Base-by-base conservation (phyloP, 2,113 vertebrate genomes). In the Emydocephalus ijimae region DNA sequence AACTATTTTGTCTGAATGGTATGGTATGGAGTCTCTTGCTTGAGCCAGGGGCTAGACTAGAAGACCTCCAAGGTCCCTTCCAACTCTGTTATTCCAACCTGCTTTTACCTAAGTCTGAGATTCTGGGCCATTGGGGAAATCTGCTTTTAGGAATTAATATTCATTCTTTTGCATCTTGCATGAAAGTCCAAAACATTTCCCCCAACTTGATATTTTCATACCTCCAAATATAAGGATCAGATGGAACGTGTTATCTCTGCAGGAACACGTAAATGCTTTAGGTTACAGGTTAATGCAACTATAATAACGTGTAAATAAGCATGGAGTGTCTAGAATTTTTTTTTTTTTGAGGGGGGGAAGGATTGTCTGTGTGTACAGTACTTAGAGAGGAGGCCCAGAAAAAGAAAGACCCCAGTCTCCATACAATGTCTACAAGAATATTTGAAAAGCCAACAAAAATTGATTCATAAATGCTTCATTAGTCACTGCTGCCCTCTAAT, bases 401-500 rank as follows among this genome's bases (percentile, higher is more conserved):
- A 50, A 1, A 86, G 45, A 64, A 61, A 90, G 55, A 90, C n/a
- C 23, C 34, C 8, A 5, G 56, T 86, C 29, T 59, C 69, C 34
- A 11, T 12, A 7, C 88, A 50, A 89, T 89, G 81, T 59, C 18
- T 43, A 61, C 85, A 39, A 15, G 52, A 59, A 43, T n/a, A 26
- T 81, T 50, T 85, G 81, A 86, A 87, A 90, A 87, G 57, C 56
- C 92, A 89, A 95, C 95, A 93, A 92, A 93, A 95, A 93, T 92
- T 54, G 92, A 95, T 94, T 94, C 89, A 93, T 87, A 94, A 96
- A 96, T 94, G 92, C 92, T 95, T 91, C 95, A 94, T 96, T 95
- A 95, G 96, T 96, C 96, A 96, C 69, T 48, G 93, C 93, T 93
- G 89, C 94, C 89, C 92, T 94, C 96, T 96, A 94, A 97, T 93